Conservation (phyloP, 2,797 vertebrate species). For the Crenichthys baileyi region DNA sequence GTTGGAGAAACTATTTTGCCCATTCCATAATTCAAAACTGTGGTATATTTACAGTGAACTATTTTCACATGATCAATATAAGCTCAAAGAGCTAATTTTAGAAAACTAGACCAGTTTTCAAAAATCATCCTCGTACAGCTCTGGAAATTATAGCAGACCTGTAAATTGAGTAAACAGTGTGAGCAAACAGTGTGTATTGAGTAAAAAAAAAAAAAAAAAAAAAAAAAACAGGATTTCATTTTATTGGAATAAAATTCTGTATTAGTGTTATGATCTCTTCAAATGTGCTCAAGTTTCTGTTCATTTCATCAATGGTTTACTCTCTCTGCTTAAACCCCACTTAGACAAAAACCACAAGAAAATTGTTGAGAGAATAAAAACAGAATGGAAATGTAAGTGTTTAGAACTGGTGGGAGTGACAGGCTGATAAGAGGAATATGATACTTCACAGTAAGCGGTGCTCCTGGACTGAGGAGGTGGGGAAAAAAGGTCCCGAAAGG, state of each 20-base stretch:
- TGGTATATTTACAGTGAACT: background rate
- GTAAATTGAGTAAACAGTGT: no score
- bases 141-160: no score
- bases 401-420: constrained; percentile 23
- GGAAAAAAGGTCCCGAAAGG: constrained; percentile 38
- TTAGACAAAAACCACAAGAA: constrained; percentile 4
- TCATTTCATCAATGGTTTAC: background rate
- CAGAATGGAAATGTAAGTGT: constrained; percentile 7
- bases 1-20: background rate
- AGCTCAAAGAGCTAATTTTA: background rate
- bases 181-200: no score
- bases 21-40: background rate
- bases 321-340: background rate
- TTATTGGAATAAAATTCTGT: background rate
- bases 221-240: background rate
- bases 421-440: constrained; percentile 32
- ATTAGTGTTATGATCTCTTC: background rate
- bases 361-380: constrained; percentile 20
- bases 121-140: background rate
- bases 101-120: background rate
- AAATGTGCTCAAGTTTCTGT: background rate
- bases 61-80: background rate
- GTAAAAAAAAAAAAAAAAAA: no score
- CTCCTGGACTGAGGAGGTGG: constrained; percentile 40
- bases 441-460: constrained; percentile 43